phyloP scores from a whole-genome alignment of 2,797 vertebrate species.

The Liasis olivaceus region DNA sequence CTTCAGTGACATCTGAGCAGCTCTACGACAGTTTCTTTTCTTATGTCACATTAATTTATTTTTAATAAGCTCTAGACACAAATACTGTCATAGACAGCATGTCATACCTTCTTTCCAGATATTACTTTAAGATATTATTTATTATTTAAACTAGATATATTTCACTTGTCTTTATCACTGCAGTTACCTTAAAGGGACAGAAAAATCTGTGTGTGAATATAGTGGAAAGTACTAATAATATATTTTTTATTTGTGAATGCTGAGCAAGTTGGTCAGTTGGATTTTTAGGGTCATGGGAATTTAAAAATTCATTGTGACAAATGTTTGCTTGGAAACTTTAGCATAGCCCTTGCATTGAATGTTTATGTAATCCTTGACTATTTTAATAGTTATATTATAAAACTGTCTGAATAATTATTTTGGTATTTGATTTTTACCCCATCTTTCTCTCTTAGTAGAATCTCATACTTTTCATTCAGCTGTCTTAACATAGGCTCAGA shows the following conservation, averaged over 20 bases:
- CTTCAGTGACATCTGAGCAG: neutral
- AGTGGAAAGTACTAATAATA: neutral
- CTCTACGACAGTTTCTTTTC: conserved; percentile 36
- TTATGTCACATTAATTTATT: conserved; percentile 26
- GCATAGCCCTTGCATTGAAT: neutral
- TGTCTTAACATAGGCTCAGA: neutral
- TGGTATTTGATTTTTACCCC: neutral
- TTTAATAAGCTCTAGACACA: conserved; percentile 54
- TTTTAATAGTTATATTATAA: neutral
- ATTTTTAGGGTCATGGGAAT: conserved; percentile 10
- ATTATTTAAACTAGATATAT: neutral
- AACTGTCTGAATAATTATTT: neutral
- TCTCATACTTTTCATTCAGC: neutral
- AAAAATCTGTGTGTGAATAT: neutral
- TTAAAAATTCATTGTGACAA: neutral
- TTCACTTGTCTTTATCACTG: neutral
- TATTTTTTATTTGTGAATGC: neutral
- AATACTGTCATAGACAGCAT: too few species aligned
- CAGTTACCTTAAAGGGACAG: too few species aligned
- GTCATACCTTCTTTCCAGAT: neutral
- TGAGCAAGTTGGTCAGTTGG: neutral
- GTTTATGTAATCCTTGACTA: neutral
- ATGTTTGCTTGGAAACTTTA: neutral
- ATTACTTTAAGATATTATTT: neutral
- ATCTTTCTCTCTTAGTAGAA: neutral